phyloP scores from a whole-genome alignment of 2,797 vertebrate species.

The Orestias chungarensis region DNA sequence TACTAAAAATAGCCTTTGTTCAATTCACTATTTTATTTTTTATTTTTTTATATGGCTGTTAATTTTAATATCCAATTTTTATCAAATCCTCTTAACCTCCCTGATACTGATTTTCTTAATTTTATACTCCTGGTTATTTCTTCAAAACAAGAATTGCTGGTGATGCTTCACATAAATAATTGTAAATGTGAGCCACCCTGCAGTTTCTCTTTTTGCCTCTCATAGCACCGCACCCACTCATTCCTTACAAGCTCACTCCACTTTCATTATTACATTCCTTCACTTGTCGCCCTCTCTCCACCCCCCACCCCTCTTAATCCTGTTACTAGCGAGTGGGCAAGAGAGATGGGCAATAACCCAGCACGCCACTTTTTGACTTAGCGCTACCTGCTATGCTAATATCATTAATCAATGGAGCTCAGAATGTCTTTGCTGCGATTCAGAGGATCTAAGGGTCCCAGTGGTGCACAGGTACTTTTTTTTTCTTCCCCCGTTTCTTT shows the following conservation, averaged over 20 bases:
- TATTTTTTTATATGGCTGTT: constrained; percentile 25
- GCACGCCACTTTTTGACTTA: constrained; percentile 80
- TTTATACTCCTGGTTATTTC: constrained; percentile 62
- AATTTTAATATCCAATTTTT: constrained; percentile 46
- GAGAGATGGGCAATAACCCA: constrained; percentile 85
- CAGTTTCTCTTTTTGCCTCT: constrained; percentile 61
- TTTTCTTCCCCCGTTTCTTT: constrained; percentile 76
- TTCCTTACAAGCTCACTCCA: constrained; percentile 52
- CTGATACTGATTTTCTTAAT: constrained; percentile 63
- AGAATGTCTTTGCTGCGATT: constrained; percentile 89
- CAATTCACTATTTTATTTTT: not conserved
- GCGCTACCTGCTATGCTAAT: constrained; percentile 97
- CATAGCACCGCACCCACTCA: constrained; percentile 42
- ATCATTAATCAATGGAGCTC: constrained; percentile 99
- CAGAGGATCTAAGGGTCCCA: constrained; percentile 92
- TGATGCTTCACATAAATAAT: constrained; percentile 76
- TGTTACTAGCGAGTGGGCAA: constrained; percentile 69
- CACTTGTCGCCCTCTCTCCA: constrained; percentile 22
- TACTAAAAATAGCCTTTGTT: not conserved
- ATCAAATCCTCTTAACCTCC: constrained; percentile 40
- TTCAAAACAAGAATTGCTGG: constrained; percentile 46
- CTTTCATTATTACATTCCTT: constrained; percentile 69
- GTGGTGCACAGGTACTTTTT: constrained; percentile 86
- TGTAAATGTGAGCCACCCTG: constrained; percentile 77
- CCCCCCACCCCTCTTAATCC: constrained; percentile 23